Percentiles rank a stretch among this genome's conserved stretches.
Conservation (phyloP, 2,113 vertebrate genomes). For the Zingel zingel region DNA sequence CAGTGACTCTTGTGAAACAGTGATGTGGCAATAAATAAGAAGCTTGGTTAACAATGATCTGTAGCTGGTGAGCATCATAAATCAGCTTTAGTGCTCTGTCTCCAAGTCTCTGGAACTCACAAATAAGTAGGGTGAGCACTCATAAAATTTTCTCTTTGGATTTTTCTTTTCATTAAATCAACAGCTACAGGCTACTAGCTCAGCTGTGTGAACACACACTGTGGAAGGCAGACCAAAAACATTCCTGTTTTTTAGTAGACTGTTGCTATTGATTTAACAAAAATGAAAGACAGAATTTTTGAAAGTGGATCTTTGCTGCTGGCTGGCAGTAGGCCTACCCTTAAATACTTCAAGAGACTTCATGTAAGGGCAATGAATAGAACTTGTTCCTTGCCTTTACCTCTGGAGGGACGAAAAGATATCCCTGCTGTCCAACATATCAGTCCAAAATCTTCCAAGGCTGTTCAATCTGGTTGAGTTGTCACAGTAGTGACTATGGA, state of each 20-base stretch:
- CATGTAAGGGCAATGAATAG: background rate
- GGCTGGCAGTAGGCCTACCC: background rate
- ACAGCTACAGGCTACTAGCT: background rate
- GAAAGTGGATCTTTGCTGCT: background rate
- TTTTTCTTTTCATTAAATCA: slow-evolving; percentile 14
- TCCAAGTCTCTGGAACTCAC: background rate
- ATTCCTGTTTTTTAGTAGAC: background rate
- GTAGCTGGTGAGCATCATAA: slow-evolving; percentile 23
- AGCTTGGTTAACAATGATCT: slow-evolving; percentile 26
- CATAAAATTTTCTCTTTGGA: background rate
- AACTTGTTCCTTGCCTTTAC: background rate
- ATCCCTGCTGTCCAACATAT: background rate
- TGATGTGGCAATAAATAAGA: slow-evolving; percentile 41
- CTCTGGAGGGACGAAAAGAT: background rate
- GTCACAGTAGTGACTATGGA: background rate
- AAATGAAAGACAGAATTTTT: slow-evolving; percentile 1
- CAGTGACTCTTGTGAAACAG: slow-evolving; percentile 49
- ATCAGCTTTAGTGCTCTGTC: background rate
- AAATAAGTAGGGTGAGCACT: background rate
- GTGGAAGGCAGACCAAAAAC: background rate
- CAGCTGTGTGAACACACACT: slow-evolving; percentile 3
- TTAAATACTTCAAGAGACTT: background rate
- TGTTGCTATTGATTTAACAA: slow-evolving; percentile 5
- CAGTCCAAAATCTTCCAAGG: background rate
- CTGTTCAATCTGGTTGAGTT: background rate